These are phyloP conservation scores for Ataeniobius toweri DNA, from an alignment of 2,797 vertebrate species.

Conservation along the genomic window DNA sequence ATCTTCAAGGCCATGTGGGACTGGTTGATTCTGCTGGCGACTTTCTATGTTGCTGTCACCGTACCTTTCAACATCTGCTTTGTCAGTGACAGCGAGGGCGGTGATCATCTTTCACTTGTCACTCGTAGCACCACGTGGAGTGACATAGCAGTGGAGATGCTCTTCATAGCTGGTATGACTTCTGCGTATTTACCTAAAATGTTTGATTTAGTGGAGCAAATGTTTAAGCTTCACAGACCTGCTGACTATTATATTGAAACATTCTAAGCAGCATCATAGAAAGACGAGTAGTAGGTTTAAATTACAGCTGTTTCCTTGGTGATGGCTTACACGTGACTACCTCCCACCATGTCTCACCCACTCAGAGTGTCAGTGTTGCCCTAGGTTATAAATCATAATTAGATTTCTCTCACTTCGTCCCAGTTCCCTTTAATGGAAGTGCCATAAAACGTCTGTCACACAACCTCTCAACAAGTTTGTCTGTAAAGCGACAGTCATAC, in stretches of 20 bases:
- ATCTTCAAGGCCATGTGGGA: constrained; percentile 95
- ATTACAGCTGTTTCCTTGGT: constrained; percentile 61
- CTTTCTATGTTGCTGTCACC: constrained; percentile 93
- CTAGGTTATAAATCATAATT: constrained; percentile 65
- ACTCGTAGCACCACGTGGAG: constrained; percentile 89
- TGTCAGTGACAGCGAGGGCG: constrained; percentile 74
- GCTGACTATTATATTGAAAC: constrained; percentile 1
- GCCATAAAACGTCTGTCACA: constrained; percentile 55
- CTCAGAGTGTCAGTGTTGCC: constrained; percentile 56
- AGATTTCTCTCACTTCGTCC: constrained; percentile 58
- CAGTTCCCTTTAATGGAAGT: constrained; percentile 47
- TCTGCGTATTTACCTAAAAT: constrained; percentile 1
- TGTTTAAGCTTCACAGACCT: constrained; percentile 4
- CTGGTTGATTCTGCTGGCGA: constrained; percentile 93
- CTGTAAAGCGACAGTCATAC: neutral
- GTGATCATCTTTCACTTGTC: constrained; percentile 75
- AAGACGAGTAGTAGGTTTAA: constrained; percentile 30
- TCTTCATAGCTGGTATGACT: constrained; percentile 92
- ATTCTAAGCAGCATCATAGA: constrained; percentile 6
- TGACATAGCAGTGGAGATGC: constrained; percentile 94
- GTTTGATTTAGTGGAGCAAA: neutral
- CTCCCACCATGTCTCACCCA: constrained; percentile 45
- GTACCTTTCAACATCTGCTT: constrained; percentile 97
- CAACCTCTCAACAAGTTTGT: constrained; percentile 38
- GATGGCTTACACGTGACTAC: constrained; percentile 36